phyloP scores from a whole-genome alignment of 1,140 invertebrate genomes.

The Anoplolepis gracilipes region DNA sequence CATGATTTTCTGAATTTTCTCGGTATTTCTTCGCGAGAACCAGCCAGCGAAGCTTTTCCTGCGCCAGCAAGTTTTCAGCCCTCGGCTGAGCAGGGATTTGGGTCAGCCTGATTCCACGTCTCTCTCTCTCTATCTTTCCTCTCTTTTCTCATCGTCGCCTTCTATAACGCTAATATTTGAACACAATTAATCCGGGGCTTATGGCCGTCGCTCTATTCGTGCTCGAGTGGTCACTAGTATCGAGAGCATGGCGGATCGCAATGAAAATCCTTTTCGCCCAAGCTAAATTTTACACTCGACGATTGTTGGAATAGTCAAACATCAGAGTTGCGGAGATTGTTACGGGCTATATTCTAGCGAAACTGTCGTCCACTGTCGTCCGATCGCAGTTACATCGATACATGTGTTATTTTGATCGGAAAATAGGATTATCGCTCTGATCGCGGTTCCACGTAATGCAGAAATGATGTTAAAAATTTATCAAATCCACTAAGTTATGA shows the following conservation, averaged over 20 bases:
- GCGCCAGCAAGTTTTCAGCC: conserved; percentile 83
- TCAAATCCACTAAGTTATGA: conserved; percentile 45
- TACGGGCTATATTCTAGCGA: background rate
- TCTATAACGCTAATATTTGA: conserved; percentile 81
- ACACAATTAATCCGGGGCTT: conserved; percentile 81
- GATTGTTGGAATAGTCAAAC: conserved; percentile 31
- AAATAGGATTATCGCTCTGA: conserved; percentile 45
- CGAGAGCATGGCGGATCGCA: conserved; percentile 40
- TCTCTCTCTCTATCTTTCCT: conserved; percentile 27
- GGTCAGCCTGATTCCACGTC: conserved; percentile 62
- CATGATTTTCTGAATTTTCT: conserved; percentile 78
- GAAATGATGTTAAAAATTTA: conserved; percentile 49
- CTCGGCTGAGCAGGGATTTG: conserved; percentile 75
- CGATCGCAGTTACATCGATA: conserved; percentile 4
- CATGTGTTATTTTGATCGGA: conserved; percentile 19
- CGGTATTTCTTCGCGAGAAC: conserved; percentile 77
- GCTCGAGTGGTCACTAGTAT: conserved; percentile 33
- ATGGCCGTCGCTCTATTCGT: conserved; percentile 58
- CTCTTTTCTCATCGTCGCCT: conserved; percentile 38
- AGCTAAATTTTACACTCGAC: conserved; percentile 39
- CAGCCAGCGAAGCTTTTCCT: conserved; percentile 81
- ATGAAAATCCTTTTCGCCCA: conserved; percentile 46
- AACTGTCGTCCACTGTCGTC: conserved; percentile 10
- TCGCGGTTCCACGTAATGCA: conserved; percentile 17
- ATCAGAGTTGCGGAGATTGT: background rate